phyloP scores from a whole-genome alignment of 1,140 invertebrate genomes.

The Portunus trituberculatus region DNA sequence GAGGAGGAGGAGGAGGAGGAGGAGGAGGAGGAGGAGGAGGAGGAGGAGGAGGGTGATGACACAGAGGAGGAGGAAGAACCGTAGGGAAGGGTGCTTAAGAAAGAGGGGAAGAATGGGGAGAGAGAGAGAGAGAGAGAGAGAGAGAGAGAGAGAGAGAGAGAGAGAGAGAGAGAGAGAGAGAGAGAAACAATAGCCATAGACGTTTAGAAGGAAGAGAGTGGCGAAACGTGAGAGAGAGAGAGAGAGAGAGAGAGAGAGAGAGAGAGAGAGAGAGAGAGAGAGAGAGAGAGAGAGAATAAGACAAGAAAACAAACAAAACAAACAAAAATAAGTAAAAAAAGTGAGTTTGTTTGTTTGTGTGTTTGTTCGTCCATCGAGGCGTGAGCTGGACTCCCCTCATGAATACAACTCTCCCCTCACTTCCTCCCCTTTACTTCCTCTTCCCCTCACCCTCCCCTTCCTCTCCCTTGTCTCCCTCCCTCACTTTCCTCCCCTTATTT shows the following conservation, averaged over 20 bases:
- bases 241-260: neutral
- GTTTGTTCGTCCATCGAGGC: neutral
- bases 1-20: neutral
- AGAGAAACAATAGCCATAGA: neutral
- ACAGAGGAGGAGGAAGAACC: neutral
- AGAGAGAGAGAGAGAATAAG: neutral
- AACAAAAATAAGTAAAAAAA: too few relatives aligned
- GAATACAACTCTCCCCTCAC: neutral
- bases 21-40: neutral
- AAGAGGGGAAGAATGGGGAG: neutral
- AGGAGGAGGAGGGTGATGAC: too few relatives aligned
- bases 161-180: neutral
- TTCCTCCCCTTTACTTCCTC: neutral
- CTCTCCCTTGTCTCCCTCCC: neutral
- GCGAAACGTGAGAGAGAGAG: neutral
- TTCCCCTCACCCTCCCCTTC: neutral
- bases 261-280: constrained; percentile 26
- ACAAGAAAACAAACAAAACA: too few relatives aligned
- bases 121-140: neutral
- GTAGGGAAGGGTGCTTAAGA: neutral
- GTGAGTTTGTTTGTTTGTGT: neutral
- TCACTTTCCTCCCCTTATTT: neutral
- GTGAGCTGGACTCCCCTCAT: neutral
- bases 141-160: neutral
- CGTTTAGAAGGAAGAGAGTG: neutral